phyloP scores from a whole-genome alignment of 1,140 invertebrate species.

The Orchesella cincta region DNA sequence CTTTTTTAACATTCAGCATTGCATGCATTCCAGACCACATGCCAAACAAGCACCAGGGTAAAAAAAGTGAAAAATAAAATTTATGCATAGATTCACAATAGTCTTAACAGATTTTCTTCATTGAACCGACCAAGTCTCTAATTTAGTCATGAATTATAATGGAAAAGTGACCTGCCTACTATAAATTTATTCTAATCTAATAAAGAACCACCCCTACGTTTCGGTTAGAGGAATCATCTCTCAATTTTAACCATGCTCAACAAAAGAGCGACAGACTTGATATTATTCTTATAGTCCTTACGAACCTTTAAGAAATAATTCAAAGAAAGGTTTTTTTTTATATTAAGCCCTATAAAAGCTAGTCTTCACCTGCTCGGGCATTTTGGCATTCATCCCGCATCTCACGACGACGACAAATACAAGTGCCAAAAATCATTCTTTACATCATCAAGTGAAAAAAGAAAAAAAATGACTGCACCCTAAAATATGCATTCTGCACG shows the following conservation, averaged over 20 bases:
- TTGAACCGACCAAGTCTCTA: background rate
- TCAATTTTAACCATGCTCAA: too few species aligned
- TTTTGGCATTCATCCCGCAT: constrained; percentile 15
- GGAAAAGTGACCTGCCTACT: background rate
- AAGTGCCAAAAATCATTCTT: constrained; percentile 4
- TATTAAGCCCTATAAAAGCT: too few species aligned
- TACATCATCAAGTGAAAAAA: background rate
- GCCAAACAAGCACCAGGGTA: background rate
- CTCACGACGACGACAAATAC: background rate
- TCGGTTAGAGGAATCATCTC: too few species aligned
- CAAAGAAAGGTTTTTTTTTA: too few species aligned
- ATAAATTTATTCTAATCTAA: constrained; percentile 17
- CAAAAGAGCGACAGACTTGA: too few species aligned
- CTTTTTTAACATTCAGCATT: background rate
- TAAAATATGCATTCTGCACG: background rate
- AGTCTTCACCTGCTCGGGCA: too few species aligned
- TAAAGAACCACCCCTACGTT: background rate
- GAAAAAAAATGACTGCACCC: constrained; percentile 17
- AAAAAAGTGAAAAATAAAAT: background rate
- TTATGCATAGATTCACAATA: too few species aligned
- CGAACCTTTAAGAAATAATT: too few species aligned
- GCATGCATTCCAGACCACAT: background rate
- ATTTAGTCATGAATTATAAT: constrained; percentile 10
- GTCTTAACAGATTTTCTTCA: background rate
- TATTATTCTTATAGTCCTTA: too few species aligned